Conservation (phyloP, 2,797 vertebrate species). For the Sebastes matsubarae region DNA sequence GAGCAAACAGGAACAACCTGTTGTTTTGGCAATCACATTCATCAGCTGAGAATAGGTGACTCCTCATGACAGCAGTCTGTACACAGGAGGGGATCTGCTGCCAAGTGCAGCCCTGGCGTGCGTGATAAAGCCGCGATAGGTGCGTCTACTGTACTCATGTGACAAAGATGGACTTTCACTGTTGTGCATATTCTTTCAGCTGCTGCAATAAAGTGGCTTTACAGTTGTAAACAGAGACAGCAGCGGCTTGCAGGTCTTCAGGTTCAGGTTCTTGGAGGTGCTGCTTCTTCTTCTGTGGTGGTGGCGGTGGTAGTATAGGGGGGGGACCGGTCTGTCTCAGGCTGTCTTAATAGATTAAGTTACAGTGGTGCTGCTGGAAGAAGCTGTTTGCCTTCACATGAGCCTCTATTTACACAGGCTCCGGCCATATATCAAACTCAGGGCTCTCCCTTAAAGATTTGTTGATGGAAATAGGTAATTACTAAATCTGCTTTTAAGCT, state of each 20-base stretch:
- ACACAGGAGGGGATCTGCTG: neutral
- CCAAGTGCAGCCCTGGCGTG: constrained; percentile 7
- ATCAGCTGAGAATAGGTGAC: neutral
- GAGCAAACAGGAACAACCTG: neutral
- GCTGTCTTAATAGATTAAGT: constrained; percentile 60
- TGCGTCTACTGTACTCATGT: constrained; percentile 31
- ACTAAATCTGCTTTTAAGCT: constrained; percentile 46
- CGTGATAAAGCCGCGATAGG: constrained; percentile 20
- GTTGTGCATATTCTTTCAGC: constrained; percentile 39
- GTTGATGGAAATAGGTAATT: constrained; percentile 59
- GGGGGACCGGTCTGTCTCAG: constrained; percentile 23
- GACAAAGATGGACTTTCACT: constrained; percentile 59
- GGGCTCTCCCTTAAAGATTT: constrained; percentile 45
- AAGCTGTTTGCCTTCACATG: constrained; percentile 69
- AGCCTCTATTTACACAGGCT: constrained; percentile 79
- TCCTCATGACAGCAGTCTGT: neutral
- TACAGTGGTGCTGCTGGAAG: constrained; percentile 62
- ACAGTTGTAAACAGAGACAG: constrained; percentile 62
- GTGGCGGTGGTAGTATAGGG: neutral
- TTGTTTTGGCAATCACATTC: neutral
- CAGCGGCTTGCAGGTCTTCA: constrained; percentile 18
- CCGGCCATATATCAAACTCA: constrained; percentile 59
- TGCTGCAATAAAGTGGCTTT: constrained; percentile 48
- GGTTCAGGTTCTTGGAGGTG: constrained; percentile 43
- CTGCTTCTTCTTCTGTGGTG: constrained; percentile 14